A percentile compares a stretch with the other conserved stretches of the same genome.
Evolutionary conservation across 30 jellyfish, hydroid and myxozoan genomes (phyloP).

Genomic region (Cassiopea xamachana): DNA sequence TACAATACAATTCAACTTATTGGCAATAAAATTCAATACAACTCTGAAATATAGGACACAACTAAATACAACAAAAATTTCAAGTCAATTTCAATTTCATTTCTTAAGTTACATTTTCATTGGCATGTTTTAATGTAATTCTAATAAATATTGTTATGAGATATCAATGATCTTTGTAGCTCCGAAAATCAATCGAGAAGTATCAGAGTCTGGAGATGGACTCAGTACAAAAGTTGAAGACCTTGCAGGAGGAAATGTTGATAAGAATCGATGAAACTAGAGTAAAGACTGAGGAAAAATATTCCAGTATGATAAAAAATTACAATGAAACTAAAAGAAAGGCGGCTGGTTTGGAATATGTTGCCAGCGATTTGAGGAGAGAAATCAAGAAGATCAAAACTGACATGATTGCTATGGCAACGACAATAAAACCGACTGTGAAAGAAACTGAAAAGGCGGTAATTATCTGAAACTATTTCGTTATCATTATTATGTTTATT

Average conservation of each 20-base stretch:
- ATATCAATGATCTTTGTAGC: constrained; percentile 12
- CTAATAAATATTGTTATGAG: neutral
- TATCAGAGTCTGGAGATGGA: neutral
- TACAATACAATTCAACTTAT: no score
- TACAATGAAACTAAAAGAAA: neutral
- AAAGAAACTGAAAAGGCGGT: constrained; percentile 52
- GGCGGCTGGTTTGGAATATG: constrained; percentile 13
- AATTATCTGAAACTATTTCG: neutral
- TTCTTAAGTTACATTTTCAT: neutral
- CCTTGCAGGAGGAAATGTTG: constrained; percentile 32
- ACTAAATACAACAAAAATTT: no score
- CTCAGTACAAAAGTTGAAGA: constrained; percentile 15
- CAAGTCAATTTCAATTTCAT: no score
- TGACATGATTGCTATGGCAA: constrained; percentile 44
- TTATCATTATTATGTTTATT: no score
- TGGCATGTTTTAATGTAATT: neutral
- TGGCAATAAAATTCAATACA: no score
- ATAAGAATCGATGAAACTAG: constrained; percentile 37
- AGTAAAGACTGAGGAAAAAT: constrained; percentile 52
- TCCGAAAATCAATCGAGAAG: constrained; percentile 16
- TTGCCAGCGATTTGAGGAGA: constrained; percentile 6
- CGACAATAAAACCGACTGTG: constrained; percentile 35
- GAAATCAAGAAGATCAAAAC: constrained; percentile 11
- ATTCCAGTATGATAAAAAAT: constrained; percentile 23
- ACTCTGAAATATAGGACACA: no score